These are phyloP conservation scores for Botia almorhae DNA, from an alignment of 2,797 vertebrate genomes.

Conservation along the genomic window DNA sequence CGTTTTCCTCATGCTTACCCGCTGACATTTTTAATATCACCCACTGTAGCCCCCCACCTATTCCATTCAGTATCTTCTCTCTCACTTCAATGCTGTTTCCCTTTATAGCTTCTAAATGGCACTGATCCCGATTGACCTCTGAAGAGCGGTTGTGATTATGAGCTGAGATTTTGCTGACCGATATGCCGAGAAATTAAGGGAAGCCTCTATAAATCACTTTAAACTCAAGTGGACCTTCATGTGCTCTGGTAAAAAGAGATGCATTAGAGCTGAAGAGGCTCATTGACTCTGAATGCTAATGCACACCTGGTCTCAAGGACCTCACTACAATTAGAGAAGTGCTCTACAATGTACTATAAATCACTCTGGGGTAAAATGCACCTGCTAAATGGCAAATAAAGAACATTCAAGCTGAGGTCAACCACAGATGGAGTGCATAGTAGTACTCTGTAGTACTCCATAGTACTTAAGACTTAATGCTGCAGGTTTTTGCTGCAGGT, in stretches of 20 bases:
- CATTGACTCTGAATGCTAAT: neutral
- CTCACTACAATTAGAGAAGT: neutral
- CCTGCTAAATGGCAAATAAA: neutral
- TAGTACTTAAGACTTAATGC: too few relatives aligned
- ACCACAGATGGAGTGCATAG: too few relatives aligned
- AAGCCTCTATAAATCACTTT: neutral
- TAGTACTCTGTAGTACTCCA: too few relatives aligned
- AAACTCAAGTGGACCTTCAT: neutral
- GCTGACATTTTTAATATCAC: constrained; percentile 21
- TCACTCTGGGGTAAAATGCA: neutral
- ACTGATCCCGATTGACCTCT: constrained; percentile 4
- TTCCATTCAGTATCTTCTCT: neutral
- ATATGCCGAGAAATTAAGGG: neutral
- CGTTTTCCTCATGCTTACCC: constrained; percentile 9
- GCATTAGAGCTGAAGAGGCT: neutral
- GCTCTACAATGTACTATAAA: neutral
- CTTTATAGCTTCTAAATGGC: constrained; percentile 3
- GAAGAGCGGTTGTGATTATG: constrained; percentile 10
- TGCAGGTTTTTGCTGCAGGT: too few relatives aligned
- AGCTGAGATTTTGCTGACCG: neutral
- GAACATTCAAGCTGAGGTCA: neutral
- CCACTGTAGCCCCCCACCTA: neutral
- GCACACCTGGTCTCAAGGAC: neutral
- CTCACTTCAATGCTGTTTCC: neutral
- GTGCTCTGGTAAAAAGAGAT: neutral